Evolutionary conservation across 2,888 invertebrate species (phyloP), one percentile per base, ranked within the genome.

Genomic region (Ichneumoninae sp.): DNA sequence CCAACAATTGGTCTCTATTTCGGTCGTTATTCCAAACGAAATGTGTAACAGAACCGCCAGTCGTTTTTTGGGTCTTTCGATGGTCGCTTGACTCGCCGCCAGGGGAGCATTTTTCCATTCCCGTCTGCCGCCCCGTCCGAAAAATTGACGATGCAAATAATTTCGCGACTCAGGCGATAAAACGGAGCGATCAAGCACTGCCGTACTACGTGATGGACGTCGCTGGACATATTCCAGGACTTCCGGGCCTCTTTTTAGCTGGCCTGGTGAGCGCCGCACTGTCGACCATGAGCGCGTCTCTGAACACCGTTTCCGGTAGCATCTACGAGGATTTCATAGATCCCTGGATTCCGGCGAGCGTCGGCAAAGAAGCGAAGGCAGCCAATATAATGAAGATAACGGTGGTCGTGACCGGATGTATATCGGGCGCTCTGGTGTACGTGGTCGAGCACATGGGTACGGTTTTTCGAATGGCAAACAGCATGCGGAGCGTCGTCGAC

Each of bases 191-290:
- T 80, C 94, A 96, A 95, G 92, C 96, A 19, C 94, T 97, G 3
- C 97, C 97, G 0, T 95, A 96, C 88, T 97, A 96, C 89, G 95
- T 97, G 5, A 96, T 97, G 95, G 96, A 96, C 88, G 94, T 96
- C 16, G 95, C 96, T 0, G 94, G 94, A 2, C 94, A 95, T 91
- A 95, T 96, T 89, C 96, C 96, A 19, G 97, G 97, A 0, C 94
- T 97, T 70, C 96, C 97, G 36, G 97, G 97, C 3, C 94, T 97
- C 60, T 97, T 97, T 89, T 95, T 97, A 4, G 96, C 97, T 36
- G 96, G 97, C 33, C 95, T 97, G 60, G 96, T 97, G 88, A 96
- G 96, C 90, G 96, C 97, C 0, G 96, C 96, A 0, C 94, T 97
- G 36, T 96, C 96, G 68, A 95, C 96, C 60, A 95, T 96, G 90